A percentile compares a stretch with the other conserved stretches of the same genome.
These are phyloP conservation scores for Papilio elwesi DNA, from an alignment of 2,888 invertebrate genomes.

Conservation along the genomic window DNA sequence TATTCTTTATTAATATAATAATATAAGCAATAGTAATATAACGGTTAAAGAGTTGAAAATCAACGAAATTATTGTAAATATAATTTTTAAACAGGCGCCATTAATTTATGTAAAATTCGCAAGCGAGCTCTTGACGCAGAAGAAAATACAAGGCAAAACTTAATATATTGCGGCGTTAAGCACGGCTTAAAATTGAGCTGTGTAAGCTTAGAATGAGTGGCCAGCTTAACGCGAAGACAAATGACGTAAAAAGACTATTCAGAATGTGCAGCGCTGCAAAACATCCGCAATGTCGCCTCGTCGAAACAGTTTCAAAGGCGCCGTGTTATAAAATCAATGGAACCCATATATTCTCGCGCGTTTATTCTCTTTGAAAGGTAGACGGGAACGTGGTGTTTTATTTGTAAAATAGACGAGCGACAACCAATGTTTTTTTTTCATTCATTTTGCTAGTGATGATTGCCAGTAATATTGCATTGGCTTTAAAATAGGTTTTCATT, in stretches of 20 bases:
- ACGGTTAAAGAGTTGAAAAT: too few relatives aligned
- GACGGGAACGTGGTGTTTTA: slow-evolving; percentile 34
- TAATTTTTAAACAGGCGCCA: not conserved
- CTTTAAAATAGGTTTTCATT: not conserved
- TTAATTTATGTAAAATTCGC: slow-evolving; percentile 8
- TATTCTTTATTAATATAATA: too few relatives aligned
- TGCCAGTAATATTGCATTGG: slow-evolving; percentile 2
- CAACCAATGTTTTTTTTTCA: not conserved
- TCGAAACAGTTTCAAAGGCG: slow-evolving; percentile 38
- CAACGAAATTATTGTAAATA: not conserved
- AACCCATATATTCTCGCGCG: slow-evolving; percentile 39
- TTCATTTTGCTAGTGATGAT: slow-evolving; percentile 10
- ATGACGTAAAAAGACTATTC: slow-evolving; percentile 47
- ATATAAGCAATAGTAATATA: too few relatives aligned
- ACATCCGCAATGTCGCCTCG: slow-evolving; percentile 39
- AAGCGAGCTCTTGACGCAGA: slow-evolving; percentile 13
- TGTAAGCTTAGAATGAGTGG: slow-evolving; percentile 47
- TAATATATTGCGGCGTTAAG: slow-evolving; percentile 39
- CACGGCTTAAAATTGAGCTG: slow-evolving; percentile 43
- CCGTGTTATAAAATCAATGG: slow-evolving; percentile 40
- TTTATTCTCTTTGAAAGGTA: slow-evolving; percentile 40
- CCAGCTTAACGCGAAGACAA: slow-evolving; percentile 49
- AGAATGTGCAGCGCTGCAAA: slow-evolving; percentile 41
- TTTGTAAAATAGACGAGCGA: slow-evolving; percentile 30
- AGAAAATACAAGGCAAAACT: slow-evolving; percentile 32